Base-by-base conservation (phyloP, 2,113 vertebrate genomes). In the Oreochromis spilurus region DNA sequence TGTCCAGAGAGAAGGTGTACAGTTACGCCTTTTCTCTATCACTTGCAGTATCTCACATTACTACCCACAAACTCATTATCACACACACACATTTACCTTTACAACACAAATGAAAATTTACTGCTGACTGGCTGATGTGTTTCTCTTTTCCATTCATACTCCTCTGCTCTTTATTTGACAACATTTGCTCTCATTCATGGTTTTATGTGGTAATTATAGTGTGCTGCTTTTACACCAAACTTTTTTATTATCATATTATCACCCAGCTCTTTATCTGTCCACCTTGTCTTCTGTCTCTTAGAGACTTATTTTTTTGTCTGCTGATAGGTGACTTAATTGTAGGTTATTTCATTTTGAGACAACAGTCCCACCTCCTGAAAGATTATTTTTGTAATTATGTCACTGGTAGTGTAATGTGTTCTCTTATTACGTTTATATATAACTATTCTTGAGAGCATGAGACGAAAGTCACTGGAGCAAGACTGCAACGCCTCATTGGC, bases 21-120 rank as follows among this genome's bases (percentile, higher is more conserved):
- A 67, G 34, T 67, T 75, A 2, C 3, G 2, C 17, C n/a, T 86
- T 45, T 79, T 43, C 50, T 55, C n/a, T 13, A 14, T 58, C 65
- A 85, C 75, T 52, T 84, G 14, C 70, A 60, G n/a, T 43, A 81
- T 84, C 70, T 87, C 50, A 60, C 57, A 77, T 87, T 83, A 81
- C 29, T 5, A 38, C 45, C 40, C 34, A 62, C 79, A 84, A 65
- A 83, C 57, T 1, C 16, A 83, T 89, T 84, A 78, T 57, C 2
- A 85, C 21, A 21, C 21, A 21, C 21, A 21, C 21, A 72, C 75
- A 77, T 82, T 90, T 81, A 87, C 65, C 7, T 89, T 57, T 53
- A 83, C 31, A 60, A 36, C 54, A 40, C 26, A 53, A 62, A 53
- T 17, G 3, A 29, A 31, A 77, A 65, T 84, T 14, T 72, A 85